Percentiles rank a stretch among this genome's conserved stretches.
phyloP scores from a whole-genome alignment of 2,797 vertebrate genomes.

The Bradypodion ventrale region DNA sequence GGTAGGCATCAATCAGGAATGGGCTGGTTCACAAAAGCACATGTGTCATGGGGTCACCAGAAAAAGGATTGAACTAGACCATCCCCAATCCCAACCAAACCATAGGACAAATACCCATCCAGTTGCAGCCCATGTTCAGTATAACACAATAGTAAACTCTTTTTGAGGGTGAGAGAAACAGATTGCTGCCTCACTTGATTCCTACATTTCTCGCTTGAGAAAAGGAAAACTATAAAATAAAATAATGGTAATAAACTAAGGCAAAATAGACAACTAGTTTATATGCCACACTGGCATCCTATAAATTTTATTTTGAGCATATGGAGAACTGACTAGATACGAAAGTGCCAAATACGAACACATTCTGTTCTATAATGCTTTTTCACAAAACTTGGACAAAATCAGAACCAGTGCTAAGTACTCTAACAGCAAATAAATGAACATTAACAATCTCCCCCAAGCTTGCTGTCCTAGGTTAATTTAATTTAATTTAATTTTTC shows the following conservation, averaged over 20 bases:
- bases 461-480: not conserved
- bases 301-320: not conserved
- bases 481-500: too few species aligned
- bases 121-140: too few species aligned
- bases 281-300: not conserved
- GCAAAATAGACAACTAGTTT: not conserved
- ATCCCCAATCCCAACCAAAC: too few species aligned
- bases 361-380: not conserved
- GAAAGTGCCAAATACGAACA: slow-evolving; percentile 2
- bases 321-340: slow-evolving; percentile 5
- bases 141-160: too few species aligned
- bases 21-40: too few species aligned
- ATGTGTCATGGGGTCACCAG: too few species aligned
- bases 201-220: not conserved
- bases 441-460: not conserved
- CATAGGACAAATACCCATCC: too few species aligned
- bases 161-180: too few species aligned
- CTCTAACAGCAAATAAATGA: not conserved
- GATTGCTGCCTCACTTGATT: too few species aligned
- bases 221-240: not conserved
- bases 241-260: not conserved
- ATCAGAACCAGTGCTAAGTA: not conserved
- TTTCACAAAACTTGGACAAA: not conserved
- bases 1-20: too few species aligned
- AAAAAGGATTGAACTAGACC: too few species aligned